These are phyloP conservation scores for Tineola bisselliella DNA, from an alignment of 2,888 invertebrate species.

Conservation along the genomic window DNA sequence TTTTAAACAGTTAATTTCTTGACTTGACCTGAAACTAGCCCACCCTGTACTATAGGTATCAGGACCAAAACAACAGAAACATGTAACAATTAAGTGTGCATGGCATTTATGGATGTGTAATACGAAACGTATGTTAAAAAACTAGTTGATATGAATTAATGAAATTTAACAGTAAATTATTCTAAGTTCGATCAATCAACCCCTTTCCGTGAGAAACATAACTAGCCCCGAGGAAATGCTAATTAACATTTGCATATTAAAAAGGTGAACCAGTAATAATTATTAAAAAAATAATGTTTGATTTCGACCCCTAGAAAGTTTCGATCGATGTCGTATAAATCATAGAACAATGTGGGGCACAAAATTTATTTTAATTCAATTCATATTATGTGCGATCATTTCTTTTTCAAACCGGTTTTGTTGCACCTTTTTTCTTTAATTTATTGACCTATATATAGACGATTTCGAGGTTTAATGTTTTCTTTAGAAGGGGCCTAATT, in stretches of 20 bases:
- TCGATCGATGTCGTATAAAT: slow-evolving; percentile 52
- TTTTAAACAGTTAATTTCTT: no score
- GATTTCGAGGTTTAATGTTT: slow-evolving; percentile 15
- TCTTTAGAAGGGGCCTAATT: neutral
- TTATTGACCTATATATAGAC: slow-evolving; percentile 46
- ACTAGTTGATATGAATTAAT: slow-evolving; percentile 10
- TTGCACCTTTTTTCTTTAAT: slow-evolving; percentile 45
- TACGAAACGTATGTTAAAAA: neutral
- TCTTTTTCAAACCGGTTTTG: slow-evolving; percentile 40
- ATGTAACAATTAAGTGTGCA: no score
- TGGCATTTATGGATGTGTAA: neutral
- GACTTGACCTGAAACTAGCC: no score
- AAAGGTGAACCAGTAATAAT: slow-evolving; percentile 27
- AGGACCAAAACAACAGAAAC: no score
- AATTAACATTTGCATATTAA: slow-evolving; percentile 66
- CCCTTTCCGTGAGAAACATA: slow-evolving; percentile 53
- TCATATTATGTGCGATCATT: slow-evolving; percentile 24
- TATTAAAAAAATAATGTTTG: slow-evolving; percentile 27
- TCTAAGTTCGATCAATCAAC: slow-evolving; percentile 38
- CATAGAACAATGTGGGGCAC: slow-evolving; percentile 58
- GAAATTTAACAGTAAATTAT: slow-evolving; percentile 7
- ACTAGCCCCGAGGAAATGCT: slow-evolving; percentile 34
- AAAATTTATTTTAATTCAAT: slow-evolving; percentile 20
- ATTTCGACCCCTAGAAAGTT: slow-evolving; percentile 16
- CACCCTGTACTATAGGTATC: no score